Base-by-base conservation (phyloP, 2,888 invertebrate genomes). In the Phlogophora meticulosa region DNA sequence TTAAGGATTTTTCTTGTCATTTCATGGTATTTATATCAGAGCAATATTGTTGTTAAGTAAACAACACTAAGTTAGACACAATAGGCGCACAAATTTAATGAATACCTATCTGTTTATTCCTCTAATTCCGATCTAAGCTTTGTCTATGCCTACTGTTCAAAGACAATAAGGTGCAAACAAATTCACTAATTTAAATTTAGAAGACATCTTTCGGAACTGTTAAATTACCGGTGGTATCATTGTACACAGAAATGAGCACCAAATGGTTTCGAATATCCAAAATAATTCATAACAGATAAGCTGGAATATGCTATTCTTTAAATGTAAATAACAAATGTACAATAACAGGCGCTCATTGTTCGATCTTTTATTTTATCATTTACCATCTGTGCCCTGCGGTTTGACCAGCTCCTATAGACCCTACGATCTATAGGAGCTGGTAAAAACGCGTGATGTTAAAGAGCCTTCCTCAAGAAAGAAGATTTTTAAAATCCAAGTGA, bases 211-310 rank as follows among this genome's bases (percentile, higher is more conserved):
- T 28, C 2, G 42, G 53, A 46, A 40, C 20, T n/a, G 10, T 55
- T 51, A 57, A 62, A 55, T 65, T 60, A 62, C 34, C 17, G 34
- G 46, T 46, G 17, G 42, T 48, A 55, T 53, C 40, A 42, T 36
- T 13, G 45, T 61, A 67, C 61, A 60, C 77, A 48, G 51, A 53
- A 81, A 63, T 63, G 46, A 48, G 10, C 46, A 24, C 40, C 34
- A 62, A 81, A 78, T 75, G 62, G 38, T 46, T 15, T n/a, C 2
- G 22, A 72, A 69, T 34, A 43, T 15, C 17, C 3, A 22, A 72
- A 69, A 55, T 55, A 46, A 58, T 61, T n/a, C n/a, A n/a, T n/a
- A n/a, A n/a, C n/a, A n/a, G n/a, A n/a, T n/a, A n/a, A n/a, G n/a
- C 42, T 43, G 59, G 43, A 64, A 52, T n/a, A n/a, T n/a, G n/a